Conservation (phyloP, 2,888 invertebrate genomes). For the Scelioninae gen. 2 region DNA sequence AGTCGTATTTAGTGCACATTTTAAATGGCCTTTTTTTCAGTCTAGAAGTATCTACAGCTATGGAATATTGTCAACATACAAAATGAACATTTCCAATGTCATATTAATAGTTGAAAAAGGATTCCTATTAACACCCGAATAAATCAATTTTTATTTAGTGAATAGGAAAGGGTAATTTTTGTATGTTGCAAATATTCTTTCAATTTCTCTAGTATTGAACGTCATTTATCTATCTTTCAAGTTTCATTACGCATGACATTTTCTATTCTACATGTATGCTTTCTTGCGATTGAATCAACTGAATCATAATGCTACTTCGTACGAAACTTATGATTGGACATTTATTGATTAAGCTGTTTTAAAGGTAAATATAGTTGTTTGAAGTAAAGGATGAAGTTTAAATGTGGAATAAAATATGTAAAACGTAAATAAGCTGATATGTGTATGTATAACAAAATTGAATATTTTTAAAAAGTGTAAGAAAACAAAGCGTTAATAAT, state of each 20-base stretch:
- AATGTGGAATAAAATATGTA: too few species aligned
- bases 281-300: not conserved
- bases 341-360: not conserved
- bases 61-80: conserved; percentile 28
- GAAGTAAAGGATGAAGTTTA: too few species aligned
- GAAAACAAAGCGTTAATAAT: too few species aligned
- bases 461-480: too few species aligned
- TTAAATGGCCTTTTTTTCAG: conserved; percentile 34
- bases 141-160: too few species aligned
- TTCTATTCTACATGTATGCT: conserved; percentile 2
- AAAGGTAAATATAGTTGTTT: too few species aligned
- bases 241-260: conserved; percentile 16
- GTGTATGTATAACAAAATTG: too few species aligned
- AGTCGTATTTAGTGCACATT: conserved; percentile 50
- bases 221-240: conserved; percentile 7
- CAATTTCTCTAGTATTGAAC: not conserved
- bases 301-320: not conserved
- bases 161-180: not conserved
- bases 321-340: not conserved
- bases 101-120: too few species aligned
- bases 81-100: not conserved
- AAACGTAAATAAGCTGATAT: too few species aligned
- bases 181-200: conserved; percentile 9
- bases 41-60: conserved; percentile 10
- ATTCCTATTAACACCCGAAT: too few species aligned